Base-by-base conservation (phyloP, 2,797 vertebrate species). In the Spondyliosoma cantharus region DNA sequence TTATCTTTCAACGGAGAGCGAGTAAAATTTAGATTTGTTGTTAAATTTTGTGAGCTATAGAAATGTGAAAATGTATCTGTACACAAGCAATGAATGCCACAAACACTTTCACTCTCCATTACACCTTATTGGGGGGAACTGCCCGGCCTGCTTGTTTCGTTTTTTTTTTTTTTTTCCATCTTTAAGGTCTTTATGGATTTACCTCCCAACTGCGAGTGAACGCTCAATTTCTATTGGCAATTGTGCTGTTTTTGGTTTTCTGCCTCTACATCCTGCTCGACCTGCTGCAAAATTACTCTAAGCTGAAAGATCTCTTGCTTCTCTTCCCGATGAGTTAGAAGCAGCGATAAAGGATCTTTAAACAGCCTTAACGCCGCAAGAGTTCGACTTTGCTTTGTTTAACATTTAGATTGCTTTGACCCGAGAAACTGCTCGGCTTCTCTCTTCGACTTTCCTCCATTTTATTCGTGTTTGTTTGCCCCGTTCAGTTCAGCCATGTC, bases 341-440 rank as follows among this genome's bases (percentile, higher is more conserved):
- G 25, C 48, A 37, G 63, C 46, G 46, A 59, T 54, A 53, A 57
- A 46, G 0, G 42, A 63, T 57, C 9, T 53, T 65, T 25, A 52
- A 62, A 56, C 22, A 17, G 37, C 37, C 37, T 37, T 14, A 17
- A 15, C 19, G 37, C 37, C n/a, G 22, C 22, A n/a, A 2, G 17
- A 27, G 22, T 25, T 53, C 61, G 22, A 48, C 45, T 67, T 50
- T 64, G 53, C 17, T 71, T 52, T 25, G 59, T 74, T 58, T 63
- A 1, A 27, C 14, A 20, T 59, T 52, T 24, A 64, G 32, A 62
- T 50, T n/a, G 56, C 20, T 59, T 60, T 71, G 20, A 66, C 8
- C 22, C 8, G 43, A 32, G 4, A 3, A 46, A n/a, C 16, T n/a
- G 45, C n/a, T 69, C 0, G 1, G 13, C 46, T 60, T 71, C 20